Percentiles rank a stretch among this genome's conserved stretches.
Conservation (phyloP, 2,797 vertebrate species). For the Halcyon chelicuti region DNA sequence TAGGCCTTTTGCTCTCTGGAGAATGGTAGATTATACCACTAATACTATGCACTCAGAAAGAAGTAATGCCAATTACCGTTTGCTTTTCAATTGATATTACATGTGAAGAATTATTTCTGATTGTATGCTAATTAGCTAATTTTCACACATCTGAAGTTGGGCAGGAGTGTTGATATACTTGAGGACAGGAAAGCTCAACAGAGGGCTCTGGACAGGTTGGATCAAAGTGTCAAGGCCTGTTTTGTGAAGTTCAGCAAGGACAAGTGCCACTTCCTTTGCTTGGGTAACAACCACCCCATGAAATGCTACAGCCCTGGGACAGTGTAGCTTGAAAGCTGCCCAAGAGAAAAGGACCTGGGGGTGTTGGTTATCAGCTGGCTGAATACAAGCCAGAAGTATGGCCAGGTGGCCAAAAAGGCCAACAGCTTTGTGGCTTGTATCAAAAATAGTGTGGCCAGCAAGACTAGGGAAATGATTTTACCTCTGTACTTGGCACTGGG, state of each 20-base stretch:
- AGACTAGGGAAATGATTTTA: neutral
- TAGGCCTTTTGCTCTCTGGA: neutral
- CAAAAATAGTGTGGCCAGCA: neutral
- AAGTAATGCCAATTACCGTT: neutral
- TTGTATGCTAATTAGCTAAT: neutral
- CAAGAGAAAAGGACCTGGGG: neutral
- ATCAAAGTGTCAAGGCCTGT: fast-evolving
- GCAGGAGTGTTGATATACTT: neutral
- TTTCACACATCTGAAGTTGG: neutral
- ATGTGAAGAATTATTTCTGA: neutral
- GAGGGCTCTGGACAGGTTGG: neutral
- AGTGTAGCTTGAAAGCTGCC: neutral
- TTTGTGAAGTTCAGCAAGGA: neutral
- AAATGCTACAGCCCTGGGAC: neutral
- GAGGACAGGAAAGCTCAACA: neutral
- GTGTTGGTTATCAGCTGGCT: neutral
- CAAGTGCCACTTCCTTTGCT: neutral
- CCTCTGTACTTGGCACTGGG: neutral
- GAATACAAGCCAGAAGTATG: neutral
- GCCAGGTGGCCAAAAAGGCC: neutral
- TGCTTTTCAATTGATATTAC: neutral
- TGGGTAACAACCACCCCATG: neutral
- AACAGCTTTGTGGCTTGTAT: neutral
- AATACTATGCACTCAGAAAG: neutral
- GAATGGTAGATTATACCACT: neutral